Percentiles rank a stretch among this genome's conserved stretches.
These are phyloP conservation scores for Aphelinus certus DNA, from an alignment of 1,140 invertebrate species.

Conservation along the genomic window DNA sequence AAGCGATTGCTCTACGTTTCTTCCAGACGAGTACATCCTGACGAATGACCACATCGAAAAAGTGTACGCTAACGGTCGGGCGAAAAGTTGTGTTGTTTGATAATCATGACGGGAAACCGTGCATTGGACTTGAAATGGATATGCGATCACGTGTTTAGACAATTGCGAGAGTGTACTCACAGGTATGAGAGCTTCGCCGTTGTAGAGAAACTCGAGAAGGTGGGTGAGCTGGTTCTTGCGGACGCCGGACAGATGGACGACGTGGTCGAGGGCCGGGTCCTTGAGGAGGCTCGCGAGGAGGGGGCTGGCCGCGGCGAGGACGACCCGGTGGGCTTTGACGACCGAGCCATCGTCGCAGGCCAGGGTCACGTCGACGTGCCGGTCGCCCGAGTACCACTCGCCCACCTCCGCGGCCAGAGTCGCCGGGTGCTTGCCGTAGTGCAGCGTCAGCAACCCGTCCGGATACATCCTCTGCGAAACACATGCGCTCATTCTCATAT, in stretches of 20 bases:
- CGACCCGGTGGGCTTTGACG: slow-evolving; percentile 80
- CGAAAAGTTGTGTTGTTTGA: too few species aligned
- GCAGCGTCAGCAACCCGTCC: slow-evolving; percentile 80
- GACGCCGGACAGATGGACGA: slow-evolving; percentile 84
- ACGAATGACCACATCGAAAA: too few species aligned
- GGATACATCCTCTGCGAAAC: slow-evolving; percentile 64
- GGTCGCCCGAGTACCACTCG: slow-evolving; percentile 82
- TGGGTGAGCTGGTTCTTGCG: slow-evolving; percentile 79
- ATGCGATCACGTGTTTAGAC: too few species aligned
- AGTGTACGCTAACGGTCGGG: too few species aligned
- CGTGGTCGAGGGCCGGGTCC: slow-evolving; percentile 73
- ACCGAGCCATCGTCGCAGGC: slow-evolving; percentile 81
- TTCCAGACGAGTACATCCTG: too few species aligned
- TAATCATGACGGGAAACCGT: too few species aligned
- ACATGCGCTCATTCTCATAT: too few species aligned
- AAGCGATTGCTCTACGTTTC: too few species aligned
- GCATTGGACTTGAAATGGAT: too few species aligned
- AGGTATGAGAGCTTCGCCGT: slow-evolving; percentile 83
- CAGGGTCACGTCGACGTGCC: slow-evolving; percentile 82
- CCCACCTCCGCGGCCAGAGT: slow-evolving; percentile 87
- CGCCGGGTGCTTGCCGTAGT: slow-evolving; percentile 89
- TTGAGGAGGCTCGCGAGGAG: slow-evolving; percentile 80
- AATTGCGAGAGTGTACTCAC: slow-evolving; percentile 59
- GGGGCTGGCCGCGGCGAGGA: slow-evolving; percentile 84
- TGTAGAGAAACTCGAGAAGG: slow-evolving; percentile 84